Evolutionary conservation across 2,113 vertebrate species (phyloP), one percentile per base, ranked within the genome.

Genomic region (Chloebia gouldiae): DNA sequence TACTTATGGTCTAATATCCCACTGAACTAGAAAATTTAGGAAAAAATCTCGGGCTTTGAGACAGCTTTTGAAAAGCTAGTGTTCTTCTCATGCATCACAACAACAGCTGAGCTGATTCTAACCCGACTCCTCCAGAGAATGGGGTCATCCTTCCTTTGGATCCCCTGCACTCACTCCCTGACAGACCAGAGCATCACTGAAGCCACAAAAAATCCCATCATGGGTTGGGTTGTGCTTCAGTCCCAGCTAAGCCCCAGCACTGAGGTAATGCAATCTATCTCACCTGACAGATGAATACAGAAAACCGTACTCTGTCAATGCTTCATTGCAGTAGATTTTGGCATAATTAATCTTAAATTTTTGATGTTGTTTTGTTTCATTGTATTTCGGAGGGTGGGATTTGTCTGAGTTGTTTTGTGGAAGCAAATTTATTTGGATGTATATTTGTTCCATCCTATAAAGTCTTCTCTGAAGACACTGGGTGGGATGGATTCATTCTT

Each of bases 191-290:
- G 3, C 33, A 51, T 54, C 4, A 2, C 42, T 79, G 51, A 63
- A 50, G 20, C 23, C 8, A 21, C n/a, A 37, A 23, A 35, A 73
- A 15, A 28, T 56, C 17, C 0, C 0, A 0, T 33, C 39, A 39
- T 22, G 53, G 8, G 0, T 45, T 35, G 64, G 14, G 20, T 9
- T 69, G 47, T 60, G 9, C 40, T 70, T 61, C 51, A 82, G 37
- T 13, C 15, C 11, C 42, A 81, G 30, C 39, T 68, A 24, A 63
- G 66, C 13, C 14, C 13, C 37, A 63, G 39, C 20, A 81, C 8
- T 40, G 56, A 81, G 12, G 35, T 56, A 50, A 47, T 50, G n/a
- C 16, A 49, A 40, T n/a, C 12, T 77, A 5, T 47, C 42, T 71
- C 66, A 66, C 15, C 24, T 77, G 44, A 42, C 12, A 22, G 18